A percentile compares a stretch with the other conserved stretches of the same genome.
Conservation (phyloP, 2,797 vertebrate species). For the Ciconia nigra region DNA sequence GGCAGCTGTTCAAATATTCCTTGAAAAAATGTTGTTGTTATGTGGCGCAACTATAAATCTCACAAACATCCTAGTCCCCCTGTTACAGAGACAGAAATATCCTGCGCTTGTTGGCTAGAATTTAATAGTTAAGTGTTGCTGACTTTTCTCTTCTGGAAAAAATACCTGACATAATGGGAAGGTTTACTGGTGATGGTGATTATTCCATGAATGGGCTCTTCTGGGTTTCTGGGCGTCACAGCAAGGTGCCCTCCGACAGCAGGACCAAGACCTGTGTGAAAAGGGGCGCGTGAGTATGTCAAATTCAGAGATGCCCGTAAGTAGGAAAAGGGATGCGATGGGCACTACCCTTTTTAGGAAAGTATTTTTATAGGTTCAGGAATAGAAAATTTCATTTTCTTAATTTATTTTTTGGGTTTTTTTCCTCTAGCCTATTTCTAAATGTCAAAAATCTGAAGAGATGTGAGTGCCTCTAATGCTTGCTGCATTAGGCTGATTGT, state of each 20-base stretch:
- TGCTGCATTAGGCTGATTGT: neutral
- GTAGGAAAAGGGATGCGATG: neutral
- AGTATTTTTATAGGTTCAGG: neutral
- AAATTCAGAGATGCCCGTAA: neutral
- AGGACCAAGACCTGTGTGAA: neutral
- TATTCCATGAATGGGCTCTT: neutral
- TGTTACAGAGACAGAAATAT: neutral
- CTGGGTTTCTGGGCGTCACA: neutral
- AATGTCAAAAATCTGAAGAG: neutral
- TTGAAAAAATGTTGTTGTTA: neutral
- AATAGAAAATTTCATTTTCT: neutral
- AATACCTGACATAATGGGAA: neutral
- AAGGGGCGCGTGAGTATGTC: neutral
- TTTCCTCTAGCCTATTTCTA: neutral
- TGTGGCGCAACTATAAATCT: neutral
- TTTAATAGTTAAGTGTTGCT: neutral
- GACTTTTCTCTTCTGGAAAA: neutral
- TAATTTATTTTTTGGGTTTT: neutral
- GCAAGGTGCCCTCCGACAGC: neutral
- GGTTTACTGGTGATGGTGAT: neutral
- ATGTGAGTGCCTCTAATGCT: neutral
- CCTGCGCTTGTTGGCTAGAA: neutral
- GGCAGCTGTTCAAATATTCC: conserved; percentile 15
- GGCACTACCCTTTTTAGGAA: neutral
- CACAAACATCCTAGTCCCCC: neutral